These are phyloP conservation scores for Recurvirostra avosetta DNA, from an alignment of 2,113 vertebrate species.

Conservation along the genomic window DNA sequence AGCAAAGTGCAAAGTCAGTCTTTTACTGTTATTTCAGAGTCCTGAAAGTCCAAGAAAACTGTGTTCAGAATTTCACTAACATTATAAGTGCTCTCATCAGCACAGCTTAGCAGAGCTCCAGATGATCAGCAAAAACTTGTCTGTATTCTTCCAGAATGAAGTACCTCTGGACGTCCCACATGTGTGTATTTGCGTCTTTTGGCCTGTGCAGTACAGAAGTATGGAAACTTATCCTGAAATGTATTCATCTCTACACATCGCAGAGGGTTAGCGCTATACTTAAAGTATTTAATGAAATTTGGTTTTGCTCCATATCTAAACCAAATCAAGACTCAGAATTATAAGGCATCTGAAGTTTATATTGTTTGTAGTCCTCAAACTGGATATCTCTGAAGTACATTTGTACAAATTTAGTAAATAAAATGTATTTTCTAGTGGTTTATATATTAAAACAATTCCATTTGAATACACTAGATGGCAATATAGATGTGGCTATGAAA, in stretches of 20 bases:
- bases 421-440: not conserved
- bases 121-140: not conserved
- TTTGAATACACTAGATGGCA: conserved; percentile 81
- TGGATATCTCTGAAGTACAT: not conserved
- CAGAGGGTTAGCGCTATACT: conserved; percentile 69
- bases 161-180: conserved; percentile 97
- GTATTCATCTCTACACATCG: conserved; percentile 72
- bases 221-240: conserved; percentile 80
- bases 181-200: conserved; percentile 91
- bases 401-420: not conserved
- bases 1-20: not conserved
- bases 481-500: conserved; percentile 63
- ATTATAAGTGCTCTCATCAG: not conserved
- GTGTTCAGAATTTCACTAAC: not conserved
- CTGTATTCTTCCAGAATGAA: conserved; percentile 85
- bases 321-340: not conserved
- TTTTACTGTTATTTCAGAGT: not conserved
- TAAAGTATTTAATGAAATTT: not conserved
- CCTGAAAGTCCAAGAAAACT: not conserved
- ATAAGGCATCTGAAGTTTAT: not conserved
- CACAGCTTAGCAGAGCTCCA: not conserved
- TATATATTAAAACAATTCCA: not conserved
- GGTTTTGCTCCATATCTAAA: not conserved
- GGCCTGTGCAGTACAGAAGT: conserved; percentile 85
- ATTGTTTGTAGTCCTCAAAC: not conserved